Conservation (phyloP, 1,140 invertebrate species). For the Ips nitidus region DNA sequence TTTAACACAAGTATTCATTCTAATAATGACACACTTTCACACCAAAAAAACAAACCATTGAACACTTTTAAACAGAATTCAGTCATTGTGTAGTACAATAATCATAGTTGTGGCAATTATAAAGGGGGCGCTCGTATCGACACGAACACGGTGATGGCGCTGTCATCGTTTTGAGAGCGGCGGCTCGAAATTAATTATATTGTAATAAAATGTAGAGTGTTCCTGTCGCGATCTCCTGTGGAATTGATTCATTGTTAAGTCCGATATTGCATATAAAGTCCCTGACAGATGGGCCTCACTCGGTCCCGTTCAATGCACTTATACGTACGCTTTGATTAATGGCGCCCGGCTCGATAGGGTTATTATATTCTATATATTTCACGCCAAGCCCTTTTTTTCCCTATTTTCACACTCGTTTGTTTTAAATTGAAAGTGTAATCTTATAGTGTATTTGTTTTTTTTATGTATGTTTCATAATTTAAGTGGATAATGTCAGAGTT, state of each 20-base stretch:
- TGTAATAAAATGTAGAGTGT: slow-evolving; percentile 41
- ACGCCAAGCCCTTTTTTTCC: slow-evolving; percentile 20
- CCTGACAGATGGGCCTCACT: slow-evolving; percentile 40
- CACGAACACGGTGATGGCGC: not conserved
- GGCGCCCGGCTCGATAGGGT: slow-evolving; percentile 29
- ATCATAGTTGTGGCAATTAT: no score
- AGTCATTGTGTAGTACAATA: no score
- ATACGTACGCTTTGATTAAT: slow-evolving; percentile 39
- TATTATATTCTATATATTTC: slow-evolving; percentile 36
- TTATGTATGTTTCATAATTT: no score
- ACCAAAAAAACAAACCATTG: no score
- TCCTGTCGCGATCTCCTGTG: slow-evolving; percentile 32
- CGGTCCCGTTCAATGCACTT: slow-evolving; percentile 30
- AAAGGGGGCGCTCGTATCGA: no score
- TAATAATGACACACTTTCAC: no score
- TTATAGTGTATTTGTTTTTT: no score
- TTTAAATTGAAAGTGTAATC: no score
- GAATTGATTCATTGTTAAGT: slow-evolving; percentile 43
- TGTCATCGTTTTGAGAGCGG: not conserved
- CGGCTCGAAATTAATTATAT: slow-evolving; percentile 39
- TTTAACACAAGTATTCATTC: no score
- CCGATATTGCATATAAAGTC: slow-evolving; percentile 40
- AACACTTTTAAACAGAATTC: no score
- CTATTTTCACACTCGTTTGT: slow-evolving; percentile 9
- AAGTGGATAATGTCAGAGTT: no score